Percentiles rank a stretch among this genome's conserved stretches.
phyloP scores from a whole-genome alignment of 2,797 vertebrate genomes.

The Chlorospingus semifuscus region DNA sequence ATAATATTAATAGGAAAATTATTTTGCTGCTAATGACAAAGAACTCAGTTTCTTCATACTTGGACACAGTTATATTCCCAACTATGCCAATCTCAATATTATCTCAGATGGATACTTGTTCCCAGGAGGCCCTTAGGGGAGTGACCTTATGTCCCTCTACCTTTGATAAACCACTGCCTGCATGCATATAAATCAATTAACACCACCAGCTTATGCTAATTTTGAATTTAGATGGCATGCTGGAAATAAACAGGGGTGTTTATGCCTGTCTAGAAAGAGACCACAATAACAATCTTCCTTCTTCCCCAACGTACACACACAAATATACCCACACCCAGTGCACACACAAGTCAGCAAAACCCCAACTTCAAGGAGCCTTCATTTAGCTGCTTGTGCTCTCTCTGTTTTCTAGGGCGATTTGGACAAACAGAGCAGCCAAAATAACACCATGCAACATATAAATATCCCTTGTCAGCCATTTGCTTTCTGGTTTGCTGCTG shows the following conservation, averaged over 20 bases:
- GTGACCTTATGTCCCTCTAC: constrained; percentile 39
- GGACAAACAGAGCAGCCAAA: constrained; percentile 13
- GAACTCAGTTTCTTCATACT: constrained; percentile 41
- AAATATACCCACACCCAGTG: not conserved
- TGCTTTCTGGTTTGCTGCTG: not conserved
- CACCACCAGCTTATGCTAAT: constrained; percentile 54
- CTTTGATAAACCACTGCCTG: constrained; percentile 42
- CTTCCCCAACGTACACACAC: not conserved
- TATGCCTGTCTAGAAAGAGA: constrained; percentile 13
- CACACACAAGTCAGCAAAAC: accelerated
- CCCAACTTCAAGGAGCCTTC: not conserved
- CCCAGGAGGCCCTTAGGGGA: constrained; percentile 22
- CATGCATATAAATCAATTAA: constrained; percentile 64
- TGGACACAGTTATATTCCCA: constrained; percentile 43
- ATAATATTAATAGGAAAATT: constrained; percentile 73
- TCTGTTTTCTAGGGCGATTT: constrained; percentile 2
- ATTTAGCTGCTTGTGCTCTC: not conserved
- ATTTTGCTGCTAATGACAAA: constrained; percentile 68
- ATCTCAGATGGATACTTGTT: constrained; percentile 48
- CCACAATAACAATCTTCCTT: not conserved
- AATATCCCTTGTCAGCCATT: constrained; percentile 26
- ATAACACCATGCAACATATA: not conserved
- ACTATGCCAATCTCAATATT: constrained; percentile 52
- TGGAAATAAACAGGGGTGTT: constrained; percentile 20
- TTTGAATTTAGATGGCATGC: constrained; percentile 25